Percentiles rank a stretch among this genome's conserved stretches.
Conservation (phyloP, 2,888 invertebrate genomes). For the Leptopterna dolabrata region DNA sequence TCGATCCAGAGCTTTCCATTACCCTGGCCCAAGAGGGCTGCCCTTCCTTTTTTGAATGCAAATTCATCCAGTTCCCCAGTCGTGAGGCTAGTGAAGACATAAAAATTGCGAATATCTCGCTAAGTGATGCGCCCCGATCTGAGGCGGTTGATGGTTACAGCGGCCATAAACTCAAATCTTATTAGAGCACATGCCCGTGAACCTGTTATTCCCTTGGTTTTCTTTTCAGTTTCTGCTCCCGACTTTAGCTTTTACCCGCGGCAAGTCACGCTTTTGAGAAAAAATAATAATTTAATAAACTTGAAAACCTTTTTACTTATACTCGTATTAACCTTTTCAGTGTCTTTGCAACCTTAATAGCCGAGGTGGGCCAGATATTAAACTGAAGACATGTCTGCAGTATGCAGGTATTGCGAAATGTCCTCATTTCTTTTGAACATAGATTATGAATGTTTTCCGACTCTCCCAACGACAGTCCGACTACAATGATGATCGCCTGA, state of each 20-base stretch:
- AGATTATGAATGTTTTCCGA: too few relatives aligned
- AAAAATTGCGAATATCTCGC: conserved; percentile 3
- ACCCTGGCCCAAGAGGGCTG: background rate
- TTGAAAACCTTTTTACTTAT: too few relatives aligned
- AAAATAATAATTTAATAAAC: too few relatives aligned
- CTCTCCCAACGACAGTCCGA: too few relatives aligned
- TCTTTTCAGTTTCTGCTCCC: background rate
- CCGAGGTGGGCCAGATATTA: too few relatives aligned
- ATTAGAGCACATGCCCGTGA: conserved; percentile 3
- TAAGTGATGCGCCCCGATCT: conserved; percentile 3
- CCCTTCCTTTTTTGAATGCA: background rate
- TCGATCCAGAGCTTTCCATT: background rate
- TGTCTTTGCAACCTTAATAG: too few relatives aligned
- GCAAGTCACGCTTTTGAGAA: too few relatives aligned
- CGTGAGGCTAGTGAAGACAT: background rate
- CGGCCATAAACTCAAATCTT: conserved; percentile 8
- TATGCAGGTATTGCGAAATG: too few relatives aligned
- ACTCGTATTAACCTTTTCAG: too few relatives aligned
- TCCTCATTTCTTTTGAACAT: too few relatives aligned
- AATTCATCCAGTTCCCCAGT: background rate
- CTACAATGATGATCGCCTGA: too few relatives aligned
- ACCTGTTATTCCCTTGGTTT: background rate
- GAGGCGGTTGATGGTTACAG: background rate
- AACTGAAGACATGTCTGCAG: too few relatives aligned
- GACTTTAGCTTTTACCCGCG: background rate